Percentiles rank a stretch among this genome's conserved stretches.
Conservation (phyloP, 2,888 invertebrate genomes). For the Anthrax anthrax region DNA sequence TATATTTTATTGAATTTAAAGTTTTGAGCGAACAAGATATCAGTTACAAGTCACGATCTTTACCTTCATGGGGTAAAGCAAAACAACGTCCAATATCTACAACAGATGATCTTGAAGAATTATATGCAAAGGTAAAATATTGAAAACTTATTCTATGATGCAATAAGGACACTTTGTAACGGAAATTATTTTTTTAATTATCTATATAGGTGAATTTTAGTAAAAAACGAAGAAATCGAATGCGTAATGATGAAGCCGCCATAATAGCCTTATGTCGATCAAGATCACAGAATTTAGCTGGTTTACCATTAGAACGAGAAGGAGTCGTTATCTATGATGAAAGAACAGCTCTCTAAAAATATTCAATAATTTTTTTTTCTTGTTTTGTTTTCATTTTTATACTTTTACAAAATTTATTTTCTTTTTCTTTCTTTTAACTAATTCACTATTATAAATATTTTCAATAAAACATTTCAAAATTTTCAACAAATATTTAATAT, state of each 20-base stretch:
- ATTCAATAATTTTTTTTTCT: too few species aligned
- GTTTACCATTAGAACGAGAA: slow-evolving; percentile 36
- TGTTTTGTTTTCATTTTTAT: too few species aligned
- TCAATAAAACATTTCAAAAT: too few species aligned
- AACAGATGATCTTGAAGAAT: slow-evolving; percentile 51
- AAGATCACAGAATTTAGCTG: slow-evolving; percentile 43
- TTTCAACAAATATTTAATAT: too few species aligned
- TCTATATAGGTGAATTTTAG: slow-evolving; percentile 52
- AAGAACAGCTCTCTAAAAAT: slow-evolving; percentile 51
- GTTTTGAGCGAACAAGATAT: slow-evolving; percentile 46
- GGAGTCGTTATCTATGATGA: slow-evolving; percentile 72
- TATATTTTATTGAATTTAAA: slow-evolving; percentile 18
- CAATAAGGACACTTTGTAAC: neutral
- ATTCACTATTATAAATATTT: too few species aligned
- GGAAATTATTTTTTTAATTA: neutral
- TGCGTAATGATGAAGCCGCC: slow-evolving; percentile 69
- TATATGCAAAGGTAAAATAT: slow-evolving; percentile 48
- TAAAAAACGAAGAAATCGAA: slow-evolving; percentile 64
- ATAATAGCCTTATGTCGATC: slow-evolving; percentile 64
- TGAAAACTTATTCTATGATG: too few species aligned
- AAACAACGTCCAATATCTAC: slow-evolving; percentile 53
- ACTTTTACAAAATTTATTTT: too few species aligned
- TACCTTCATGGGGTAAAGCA: slow-evolving; percentile 52
- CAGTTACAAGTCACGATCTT: slow-evolving; percentile 45
- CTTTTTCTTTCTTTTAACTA: too few species aligned